Conservation (phyloP, 1,140 invertebrate genomes). For the Meteorus sp. region DNA sequence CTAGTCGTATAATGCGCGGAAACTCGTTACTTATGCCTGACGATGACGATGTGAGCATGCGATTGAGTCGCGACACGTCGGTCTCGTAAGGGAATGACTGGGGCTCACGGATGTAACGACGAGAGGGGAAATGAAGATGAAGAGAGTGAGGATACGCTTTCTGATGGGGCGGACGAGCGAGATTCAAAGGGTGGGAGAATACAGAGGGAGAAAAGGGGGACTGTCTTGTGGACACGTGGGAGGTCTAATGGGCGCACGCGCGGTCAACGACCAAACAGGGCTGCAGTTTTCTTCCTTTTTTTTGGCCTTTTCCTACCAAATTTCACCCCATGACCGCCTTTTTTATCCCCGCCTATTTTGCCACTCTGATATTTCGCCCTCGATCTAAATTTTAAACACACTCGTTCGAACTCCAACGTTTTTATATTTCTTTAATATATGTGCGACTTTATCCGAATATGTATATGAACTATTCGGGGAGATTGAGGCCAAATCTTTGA, state of each 20-base stretch:
- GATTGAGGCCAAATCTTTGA: slow-evolving; percentile 46
- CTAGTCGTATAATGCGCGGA: slow-evolving; percentile 40
- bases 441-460: no score
- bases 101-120: background rate
- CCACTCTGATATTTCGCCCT: background rate
- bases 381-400: background rate
- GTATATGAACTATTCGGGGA: no score
- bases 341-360: background rate
- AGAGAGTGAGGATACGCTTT: background rate
- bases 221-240: slow-evolving; percentile 18
- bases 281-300: background rate
- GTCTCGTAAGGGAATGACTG: background rate
- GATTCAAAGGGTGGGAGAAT: background rate
- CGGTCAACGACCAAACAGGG: slow-evolving; percentile 22
- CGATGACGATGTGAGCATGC: no score
- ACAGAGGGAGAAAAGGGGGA: slow-evolving; percentile 5
- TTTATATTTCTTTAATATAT: no score
- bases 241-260: slow-evolving; percentile 18
- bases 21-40: slow-evolving; percentile 46
- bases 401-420: background rate
- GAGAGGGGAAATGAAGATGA: background rate
- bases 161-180: background rate
- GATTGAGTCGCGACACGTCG: slow-evolving; percentile 15
- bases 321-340: background rate
- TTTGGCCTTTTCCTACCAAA: slow-evolving; percentile 4